Conservation (phyloP, 2,797 vertebrate genomes). For the Pagetopsis macropterus region DNA sequence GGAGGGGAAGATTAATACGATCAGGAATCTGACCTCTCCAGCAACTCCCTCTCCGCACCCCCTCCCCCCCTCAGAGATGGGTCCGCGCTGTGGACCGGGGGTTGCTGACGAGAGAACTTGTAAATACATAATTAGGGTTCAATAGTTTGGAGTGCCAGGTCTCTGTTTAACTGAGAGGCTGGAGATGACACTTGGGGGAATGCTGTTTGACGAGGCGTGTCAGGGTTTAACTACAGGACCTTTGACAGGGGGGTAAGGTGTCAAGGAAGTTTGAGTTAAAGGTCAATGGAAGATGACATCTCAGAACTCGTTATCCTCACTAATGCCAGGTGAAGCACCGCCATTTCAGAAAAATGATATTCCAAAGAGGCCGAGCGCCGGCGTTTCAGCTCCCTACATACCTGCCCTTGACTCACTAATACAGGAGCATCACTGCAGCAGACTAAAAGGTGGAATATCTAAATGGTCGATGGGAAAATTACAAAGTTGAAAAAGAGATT, state of each 20-base stretch:
- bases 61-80: constrained; percentile 31
- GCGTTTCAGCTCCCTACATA: constrained; percentile 64
- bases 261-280: constrained; percentile 56
- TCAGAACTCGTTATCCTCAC: constrained; percentile 79
- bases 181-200: constrained; percentile 58
- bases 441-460: constrained; percentile 67
- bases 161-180: constrained; percentile 59
- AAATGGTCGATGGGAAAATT: constrained; percentile 50
- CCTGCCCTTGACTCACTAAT: constrained; percentile 75
- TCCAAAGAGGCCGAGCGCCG: constrained; percentile 63
- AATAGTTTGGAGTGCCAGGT: constrained; percentile 63
- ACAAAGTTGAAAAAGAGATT: constrained; percentile 29
- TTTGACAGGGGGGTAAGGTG: constrained; percentile 59
- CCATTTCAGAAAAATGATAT: constrained; percentile 70
- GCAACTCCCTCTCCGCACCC: constrained; percentile 49
- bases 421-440: constrained; percentile 60
- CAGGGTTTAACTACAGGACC: constrained; percentile 69
- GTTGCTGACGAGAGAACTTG: constrained; percentile 60
- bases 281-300: constrained; percentile 74
- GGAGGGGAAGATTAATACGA: constrained; percentile 74
- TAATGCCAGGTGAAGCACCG: constrained; percentile 66
- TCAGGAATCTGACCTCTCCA: constrained; percentile 71
- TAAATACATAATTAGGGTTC: constrained; percentile 77
- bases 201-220: constrained; percentile 54
- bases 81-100: constrained; percentile 4